Evolutionary conservation across 2,113 vertebrate species (phyloP).

Genomic region (Ictalurus furcatus): DNA sequence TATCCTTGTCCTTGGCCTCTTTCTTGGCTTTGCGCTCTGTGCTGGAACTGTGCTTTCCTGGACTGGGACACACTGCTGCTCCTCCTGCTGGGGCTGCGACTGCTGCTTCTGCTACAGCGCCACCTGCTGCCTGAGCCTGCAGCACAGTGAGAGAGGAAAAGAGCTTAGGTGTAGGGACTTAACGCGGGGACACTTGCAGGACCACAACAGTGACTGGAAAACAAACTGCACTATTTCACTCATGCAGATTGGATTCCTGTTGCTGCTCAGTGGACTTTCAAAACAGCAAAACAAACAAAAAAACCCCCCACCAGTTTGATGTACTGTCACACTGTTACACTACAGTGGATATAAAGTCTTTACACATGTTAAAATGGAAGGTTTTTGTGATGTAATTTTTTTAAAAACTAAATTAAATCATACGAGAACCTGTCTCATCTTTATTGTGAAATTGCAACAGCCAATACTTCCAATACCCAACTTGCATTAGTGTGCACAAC

Average conservation of each 20-base stretch:
- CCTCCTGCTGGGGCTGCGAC: constrained; percentile 67
- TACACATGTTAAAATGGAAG: too few species aligned
- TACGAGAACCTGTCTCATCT: too few species aligned
- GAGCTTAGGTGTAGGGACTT: not conserved
- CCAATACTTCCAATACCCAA: too few species aligned
- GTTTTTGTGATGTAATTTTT: too few species aligned
- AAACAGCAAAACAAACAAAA: too few species aligned
- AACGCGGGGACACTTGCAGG: not conserved
- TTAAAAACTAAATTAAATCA: too few species aligned
- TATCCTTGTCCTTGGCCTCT: constrained; percentile 87
- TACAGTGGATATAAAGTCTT: too few species aligned
- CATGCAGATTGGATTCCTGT: not conserved
- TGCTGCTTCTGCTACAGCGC: constrained; percentile 62
- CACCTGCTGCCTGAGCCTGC: constrained; percentile 63
- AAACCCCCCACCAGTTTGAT: not conserved
- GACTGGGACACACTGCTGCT: constrained; percentile 75
- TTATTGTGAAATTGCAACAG: too few species aligned
- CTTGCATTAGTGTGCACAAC: too few species aligned
- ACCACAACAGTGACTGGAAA: not conserved
- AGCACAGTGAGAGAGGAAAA: not conserved
- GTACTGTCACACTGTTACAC: not conserved
- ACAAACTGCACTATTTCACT: not conserved
- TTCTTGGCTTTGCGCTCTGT: constrained; percentile 92
- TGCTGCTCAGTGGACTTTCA: not conserved
- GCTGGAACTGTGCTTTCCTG: constrained; percentile 79